A percentile compares a stretch with the other conserved stretches of the same genome.
Conservation (phyloP, 2,113 vertebrate genomes). For the Epinephelus lanceolatus region DNA sequence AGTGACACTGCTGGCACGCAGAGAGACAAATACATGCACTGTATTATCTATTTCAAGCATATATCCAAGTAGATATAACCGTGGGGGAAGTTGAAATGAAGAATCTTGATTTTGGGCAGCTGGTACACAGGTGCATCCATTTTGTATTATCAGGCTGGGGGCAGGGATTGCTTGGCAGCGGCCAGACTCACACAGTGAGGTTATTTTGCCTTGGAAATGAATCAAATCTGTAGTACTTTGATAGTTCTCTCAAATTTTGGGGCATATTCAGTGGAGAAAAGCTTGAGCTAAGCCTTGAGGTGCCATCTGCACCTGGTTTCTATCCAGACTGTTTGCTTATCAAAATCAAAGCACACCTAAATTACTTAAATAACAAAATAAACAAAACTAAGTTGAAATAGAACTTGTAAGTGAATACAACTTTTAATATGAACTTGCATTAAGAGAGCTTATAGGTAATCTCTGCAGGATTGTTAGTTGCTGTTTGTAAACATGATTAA, state of each 20-base stretch:
- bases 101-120: conserved; percentile 39
- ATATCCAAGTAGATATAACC: conserved; percentile 5
- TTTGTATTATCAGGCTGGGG: conserved; percentile 36
- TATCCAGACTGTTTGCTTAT: not conserved
- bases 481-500: no score
- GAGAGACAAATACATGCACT: not conserved
- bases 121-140: conserved; percentile 52
- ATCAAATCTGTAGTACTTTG: conserved; percentile 12
- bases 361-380: not conserved
- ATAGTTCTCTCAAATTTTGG: conserved; percentile 30
- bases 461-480: no score
- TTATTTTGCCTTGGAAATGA: conserved; percentile 40
- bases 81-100: conserved; percentile 1
- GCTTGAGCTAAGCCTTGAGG: conserved; percentile 5
- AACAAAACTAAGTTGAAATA: no score
- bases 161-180: conserved; percentile 21
- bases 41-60: conserved; percentile 8
- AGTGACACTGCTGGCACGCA: conserved; percentile 1
- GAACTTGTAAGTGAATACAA: not conserved
- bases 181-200: not conserved
- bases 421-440: not conserved
- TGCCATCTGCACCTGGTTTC: conserved; percentile 18
- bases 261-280: conserved; percentile 22
- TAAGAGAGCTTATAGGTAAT: not conserved
- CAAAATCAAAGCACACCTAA: not conserved